Evolutionary conservation across 2,888 invertebrate species (phyloP), one percentile per base, ranked within the genome.

Genomic region (Ectemnius cavifrons): DNA sequence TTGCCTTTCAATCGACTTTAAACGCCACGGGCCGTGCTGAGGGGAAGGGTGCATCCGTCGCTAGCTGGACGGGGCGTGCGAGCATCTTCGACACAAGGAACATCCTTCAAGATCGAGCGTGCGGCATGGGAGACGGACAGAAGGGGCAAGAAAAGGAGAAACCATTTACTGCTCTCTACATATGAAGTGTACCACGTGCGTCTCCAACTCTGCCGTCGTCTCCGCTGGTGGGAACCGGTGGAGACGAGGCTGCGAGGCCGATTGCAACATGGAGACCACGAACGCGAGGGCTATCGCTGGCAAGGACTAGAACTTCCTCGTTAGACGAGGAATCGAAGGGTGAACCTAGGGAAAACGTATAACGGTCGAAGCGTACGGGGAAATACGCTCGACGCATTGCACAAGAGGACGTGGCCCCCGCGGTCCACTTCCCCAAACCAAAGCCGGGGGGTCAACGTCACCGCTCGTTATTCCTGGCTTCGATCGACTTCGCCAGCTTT

Each of bases 1-100:
- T 89, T 90, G 90, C 91, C 90, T 90, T 90, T 88, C 83, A 77
- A 85, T 85, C 87, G 86, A 87, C 85, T 85, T 79, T 81, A 74
- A 83, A 75, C 79, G 76, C 77, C 71, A 81, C 59, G 79, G 37
- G 81, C 70, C 83, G 83, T 81, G 37, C 37, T 75, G 81, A 72
- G 71, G 78, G 71, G 8, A 37, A 37, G 37, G 37, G 37, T 37
- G 37, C 11, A 37, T 49, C 67, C 70, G 71, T 70, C 68, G 63
- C 68, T 67, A 75, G 77, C 60, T 65, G 67, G 59, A 71, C 59
- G 69, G 73, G 45, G 63, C 64, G 74, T 75, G 58, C 66, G 63
- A 73, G 63, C 37, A 67, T 37, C 37, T 6, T 4, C 5, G 37
- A 37, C 5, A 37, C 37, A 37, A 11, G 63, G 60, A 64, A 47